Conservation (phyloP, 2,113 vertebrate genomes). For the Melanerpes aurifrons region DNA sequence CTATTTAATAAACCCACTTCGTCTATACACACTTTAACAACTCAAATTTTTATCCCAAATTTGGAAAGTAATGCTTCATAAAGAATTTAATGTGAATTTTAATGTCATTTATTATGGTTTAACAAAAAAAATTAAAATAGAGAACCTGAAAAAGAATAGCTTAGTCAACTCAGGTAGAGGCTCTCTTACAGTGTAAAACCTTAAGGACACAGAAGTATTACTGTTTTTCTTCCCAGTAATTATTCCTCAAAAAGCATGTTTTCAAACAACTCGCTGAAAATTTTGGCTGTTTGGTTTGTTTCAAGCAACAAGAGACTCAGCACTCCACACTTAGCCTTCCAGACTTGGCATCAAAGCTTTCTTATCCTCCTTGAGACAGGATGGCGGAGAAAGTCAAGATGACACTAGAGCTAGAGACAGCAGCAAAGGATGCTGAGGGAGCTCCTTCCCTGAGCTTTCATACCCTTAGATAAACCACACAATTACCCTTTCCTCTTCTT, state of each 20-base stretch:
- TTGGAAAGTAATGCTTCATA: background rate
- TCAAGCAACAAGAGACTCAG: background rate
- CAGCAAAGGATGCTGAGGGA: background rate
- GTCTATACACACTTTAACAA: background rate
- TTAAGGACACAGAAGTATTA: background rate
- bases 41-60: background rate
- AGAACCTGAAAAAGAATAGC: background rate
- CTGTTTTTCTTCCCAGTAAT: background rate
- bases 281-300: background rate
- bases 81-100: background rate
- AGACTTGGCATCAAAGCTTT: background rate
- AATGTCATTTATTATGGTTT: background rate
- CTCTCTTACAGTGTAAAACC: background rate
- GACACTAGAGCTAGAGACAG: fast-evolving
- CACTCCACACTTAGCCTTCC: background rate
- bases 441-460: background rate
- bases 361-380: background rate
- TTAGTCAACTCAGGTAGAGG: background rate
- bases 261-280: background rate
- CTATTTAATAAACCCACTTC: background rate
- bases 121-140: background rate
- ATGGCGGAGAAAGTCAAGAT: background rate
- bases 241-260: background rate
- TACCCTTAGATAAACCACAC: too few relatives aligned
- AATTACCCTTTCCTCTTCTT: too few relatives aligned